phyloP scores from a whole-genome alignment of 2,888 invertebrate species.

The Ischnura elegans region DNA sequence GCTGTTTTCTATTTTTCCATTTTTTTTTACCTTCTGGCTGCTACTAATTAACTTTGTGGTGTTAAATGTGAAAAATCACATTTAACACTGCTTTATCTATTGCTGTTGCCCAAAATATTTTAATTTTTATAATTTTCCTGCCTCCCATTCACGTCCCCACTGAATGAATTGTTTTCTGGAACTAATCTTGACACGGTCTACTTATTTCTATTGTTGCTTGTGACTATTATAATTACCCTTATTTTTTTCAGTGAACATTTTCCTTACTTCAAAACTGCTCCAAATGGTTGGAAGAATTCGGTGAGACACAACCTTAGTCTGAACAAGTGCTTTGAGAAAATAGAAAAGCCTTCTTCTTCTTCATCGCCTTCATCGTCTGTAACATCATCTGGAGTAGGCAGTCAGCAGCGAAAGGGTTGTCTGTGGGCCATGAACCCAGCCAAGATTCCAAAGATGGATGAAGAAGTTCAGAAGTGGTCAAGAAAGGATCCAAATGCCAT shows the following conservation, averaged over 20 bases:
- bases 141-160: no score
- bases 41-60: no score
- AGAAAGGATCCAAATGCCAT: conserved; percentile 96
- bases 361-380: conserved; percentile 41
- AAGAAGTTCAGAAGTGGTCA: conserved; percentile 98
- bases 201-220: conserved; percentile 69
- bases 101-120: no score
- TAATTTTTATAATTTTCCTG: no score
- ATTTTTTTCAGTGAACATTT: conserved; percentile 91
- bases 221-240: conserved; percentile 71
- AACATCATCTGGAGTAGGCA: conserved; percentile 78
- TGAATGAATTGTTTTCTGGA: not conserved
- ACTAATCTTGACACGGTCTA: not conserved
- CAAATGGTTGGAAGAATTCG: conserved; percentile 99
- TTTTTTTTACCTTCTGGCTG: no score
- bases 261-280: conserved; percentile 98
- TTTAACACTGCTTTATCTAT: no score
- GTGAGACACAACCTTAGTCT: conserved; percentile 97
- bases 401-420: conserved; percentile 88
- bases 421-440: conserved; percentile 98
- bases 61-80: no score
- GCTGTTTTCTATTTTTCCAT: no score
- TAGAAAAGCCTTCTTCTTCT: conserved; percentile 87
- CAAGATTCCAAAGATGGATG: conserved; percentile 97
- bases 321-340: conserved; percentile 99